Evolutionary conservation across 2,888 invertebrate genomes (phyloP).

Genomic region (Lysandra coridon): DNA sequence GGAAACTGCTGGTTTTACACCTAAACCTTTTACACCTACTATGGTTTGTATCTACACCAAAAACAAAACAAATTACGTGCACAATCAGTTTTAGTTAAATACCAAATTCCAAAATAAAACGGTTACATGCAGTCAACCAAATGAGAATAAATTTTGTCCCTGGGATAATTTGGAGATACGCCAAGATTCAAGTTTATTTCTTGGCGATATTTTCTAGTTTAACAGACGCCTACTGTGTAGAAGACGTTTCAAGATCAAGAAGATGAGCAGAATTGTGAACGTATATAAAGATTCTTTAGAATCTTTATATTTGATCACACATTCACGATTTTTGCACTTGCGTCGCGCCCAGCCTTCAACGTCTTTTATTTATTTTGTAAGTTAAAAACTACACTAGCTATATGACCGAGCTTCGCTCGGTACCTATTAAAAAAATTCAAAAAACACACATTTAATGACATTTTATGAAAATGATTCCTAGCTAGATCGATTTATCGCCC

Average conservation of each 20-base stretch:
- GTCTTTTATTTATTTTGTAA: neutral
- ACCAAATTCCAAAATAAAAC: neutral
- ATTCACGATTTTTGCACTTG: neutral
- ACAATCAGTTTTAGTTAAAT: neutral
- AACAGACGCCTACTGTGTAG: neutral
- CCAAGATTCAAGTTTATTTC: slow-evolving; percentile 16
- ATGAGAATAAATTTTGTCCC: slow-evolving; percentile 13
- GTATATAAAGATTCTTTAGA: neutral
- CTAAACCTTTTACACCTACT: neutral
- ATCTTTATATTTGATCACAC: too few species aligned
- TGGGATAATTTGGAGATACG: neutral
- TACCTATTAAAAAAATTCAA: too few species aligned
- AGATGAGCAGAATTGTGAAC: neutral
- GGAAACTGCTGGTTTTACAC: too few species aligned
- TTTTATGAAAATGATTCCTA: too few species aligned
- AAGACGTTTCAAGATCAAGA: neutral
- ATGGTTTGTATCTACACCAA: neutral
- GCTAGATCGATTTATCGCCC: too few species aligned
- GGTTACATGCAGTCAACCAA: neutral
- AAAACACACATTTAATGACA: too few species aligned
- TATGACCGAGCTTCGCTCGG: too few species aligned
- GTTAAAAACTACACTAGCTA: too few species aligned
- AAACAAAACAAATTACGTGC: neutral
- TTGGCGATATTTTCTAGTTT: neutral
- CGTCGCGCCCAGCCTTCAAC: neutral